Percentiles rank a stretch among this genome's conserved stretches.
Evolutionary conservation across 2,113 vertebrate genomes (phyloP).

Genomic region (Chinchilla lanigera): DNA sequence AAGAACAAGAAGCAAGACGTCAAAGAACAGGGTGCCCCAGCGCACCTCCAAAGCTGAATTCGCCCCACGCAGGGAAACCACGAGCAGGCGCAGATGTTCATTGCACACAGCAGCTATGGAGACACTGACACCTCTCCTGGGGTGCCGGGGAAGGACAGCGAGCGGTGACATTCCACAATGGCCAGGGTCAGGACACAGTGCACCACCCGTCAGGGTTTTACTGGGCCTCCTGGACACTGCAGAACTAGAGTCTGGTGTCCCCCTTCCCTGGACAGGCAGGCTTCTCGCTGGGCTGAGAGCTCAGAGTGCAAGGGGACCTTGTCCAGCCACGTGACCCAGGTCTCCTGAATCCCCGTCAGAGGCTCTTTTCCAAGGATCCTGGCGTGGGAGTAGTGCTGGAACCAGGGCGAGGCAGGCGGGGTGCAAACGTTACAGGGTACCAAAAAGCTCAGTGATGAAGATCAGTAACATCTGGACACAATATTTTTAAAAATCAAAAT

Average conservation of each 20-base stretch:
- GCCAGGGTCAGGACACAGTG: accelerated
- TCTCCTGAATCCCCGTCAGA: not conserved
- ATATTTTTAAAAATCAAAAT: not conserved
- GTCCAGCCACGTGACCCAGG: not conserved
- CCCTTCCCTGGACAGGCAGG: not conserved
- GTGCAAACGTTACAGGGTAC: not conserved
- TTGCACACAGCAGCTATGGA: not conserved
- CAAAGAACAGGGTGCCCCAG: not conserved
- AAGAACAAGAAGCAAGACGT: not conserved
- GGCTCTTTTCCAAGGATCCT: not conserved
- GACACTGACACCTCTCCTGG: accelerated
- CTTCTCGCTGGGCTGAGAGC: not conserved
- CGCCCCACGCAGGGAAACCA: not conserved
- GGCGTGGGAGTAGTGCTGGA: not conserved
- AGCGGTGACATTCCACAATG: not conserved
- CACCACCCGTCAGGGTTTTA: not conserved
- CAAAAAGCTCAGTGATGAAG: not conserved
- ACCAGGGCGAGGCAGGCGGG: not conserved
- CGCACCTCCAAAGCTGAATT: not conserved
- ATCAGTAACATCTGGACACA: not conserved
- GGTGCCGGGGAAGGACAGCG: not conserved
- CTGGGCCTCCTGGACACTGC: not conserved
- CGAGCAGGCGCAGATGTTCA: accelerated
- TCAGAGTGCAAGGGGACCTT: not conserved
- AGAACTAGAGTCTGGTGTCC: not conserved